Evolutionary conservation across 2,797 vertebrate genomes (phyloP).

Genomic region (Strix occidentalis): DNA sequence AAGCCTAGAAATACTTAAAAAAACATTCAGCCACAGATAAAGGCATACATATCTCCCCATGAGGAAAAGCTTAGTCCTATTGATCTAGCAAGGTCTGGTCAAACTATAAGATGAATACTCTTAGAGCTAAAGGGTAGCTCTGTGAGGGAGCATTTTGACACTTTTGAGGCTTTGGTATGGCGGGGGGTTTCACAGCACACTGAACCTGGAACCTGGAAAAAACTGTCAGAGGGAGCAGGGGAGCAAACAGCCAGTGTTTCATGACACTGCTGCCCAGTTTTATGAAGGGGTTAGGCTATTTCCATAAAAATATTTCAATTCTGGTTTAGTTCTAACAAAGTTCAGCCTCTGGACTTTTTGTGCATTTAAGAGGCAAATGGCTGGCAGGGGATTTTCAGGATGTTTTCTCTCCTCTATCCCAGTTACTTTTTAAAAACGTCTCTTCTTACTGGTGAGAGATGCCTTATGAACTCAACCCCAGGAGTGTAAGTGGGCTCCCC

Average conservation of each 20-base stretch:
- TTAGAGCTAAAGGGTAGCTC: background rate
- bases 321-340: background rate
- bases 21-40: background rate
- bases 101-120: background rate
- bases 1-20: constrained; percentile 17
- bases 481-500: background rate
- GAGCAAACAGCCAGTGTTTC: background rate
- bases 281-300: background rate
- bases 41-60: background rate
- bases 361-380: background rate
- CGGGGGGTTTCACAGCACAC: background rate
- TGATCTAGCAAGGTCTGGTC: background rate
- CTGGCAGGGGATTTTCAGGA: background rate
- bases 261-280: background rate
- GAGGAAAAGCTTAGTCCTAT: background rate
- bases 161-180: background rate
- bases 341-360: background rate
- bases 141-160: background rate
- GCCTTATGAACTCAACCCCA: background rate
- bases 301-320: background rate
- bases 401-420: background rate
- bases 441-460: background rate
- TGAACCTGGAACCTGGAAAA: background rate
- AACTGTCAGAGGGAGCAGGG: background rate
- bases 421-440: background rate